Base-by-base conservation (phyloP, 2,797 vertebrate genomes). In the Anabas testudineus region DNA sequence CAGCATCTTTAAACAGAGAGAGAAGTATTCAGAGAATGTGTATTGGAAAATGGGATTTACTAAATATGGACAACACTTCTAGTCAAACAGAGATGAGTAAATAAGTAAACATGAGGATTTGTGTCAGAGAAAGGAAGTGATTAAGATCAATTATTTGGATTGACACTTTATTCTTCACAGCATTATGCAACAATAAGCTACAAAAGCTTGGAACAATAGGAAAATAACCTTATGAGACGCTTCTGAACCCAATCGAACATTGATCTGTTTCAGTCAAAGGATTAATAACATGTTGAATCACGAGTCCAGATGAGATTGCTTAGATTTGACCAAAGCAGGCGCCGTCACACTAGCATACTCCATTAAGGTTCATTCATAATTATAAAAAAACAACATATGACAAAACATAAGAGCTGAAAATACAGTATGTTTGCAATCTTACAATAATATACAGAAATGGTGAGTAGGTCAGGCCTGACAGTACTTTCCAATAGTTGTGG, bases 121-220 rank as follows among this genome's bases (percentile, higher is more conserved):
- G 41, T 42, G 26, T 47, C 21, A 49, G 65, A 56, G 3, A 63
- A 34, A 63, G 15, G 58, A 2, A 62, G 7, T 39, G 10, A 47
- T 54, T 67, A 41, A 62, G 2, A 46, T 41, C 10, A 47, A 55
- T 69, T 3, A 37, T 41, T 80, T 45, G 28, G 71, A 89, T 82
- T 66, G 67, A 91, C 87, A 88, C 76, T 91, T 94, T 94, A 94
- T 94, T 93, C 80, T 86, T 91, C 81, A 92, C 87, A 88, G 88
- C 88, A 90, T 90, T 87, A 78, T 83, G 82, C 81, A 90, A 90
- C 83, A 74, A 88, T 80, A 79, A 83, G 80, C 90, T 92, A 93
- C 79, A 90, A 91, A 92, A 92, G 81, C 78, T 77, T 65, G 64
- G 62, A 86, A 84, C 67, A 67, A 81, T 87, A 91, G 82, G 90